Base-by-base conservation (phyloP, 1,140 invertebrate species). In the Scylla paramamosain region DNA sequence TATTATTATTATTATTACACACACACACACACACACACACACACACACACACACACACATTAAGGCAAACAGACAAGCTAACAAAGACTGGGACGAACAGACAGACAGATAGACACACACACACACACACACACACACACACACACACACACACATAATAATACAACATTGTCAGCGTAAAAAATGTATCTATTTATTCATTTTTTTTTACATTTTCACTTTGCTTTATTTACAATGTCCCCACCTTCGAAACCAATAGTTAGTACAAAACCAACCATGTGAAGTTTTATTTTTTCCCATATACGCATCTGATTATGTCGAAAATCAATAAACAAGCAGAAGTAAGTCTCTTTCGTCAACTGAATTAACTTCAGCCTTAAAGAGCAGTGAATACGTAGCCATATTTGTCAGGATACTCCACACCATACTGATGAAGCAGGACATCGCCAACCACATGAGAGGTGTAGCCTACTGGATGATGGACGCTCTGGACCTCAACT, bases 311-410 rank as follows among this genome's bases (percentile, higher is more conserved):
- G 45, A 20, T 88, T 20, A 28, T 32, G 86, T 88, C 45, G 25
- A 39, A n/a, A 88, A 4, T 45, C 16, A 8, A 20, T 59, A 12
- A 59, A 20, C 31, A 88, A 29, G 12, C 28, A 8, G 86, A 32
- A n/a, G 39, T 16, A 67, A 16, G 67, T 29, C 89, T 12, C 67
- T 52, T 31, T 28, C 2, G 3, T 25, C 25, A 32, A 25, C 32
- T 89, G 14, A 16, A 46, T 82, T 10, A 16, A 48, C 12, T 77
- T 84, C 39, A 92, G 46, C 52, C 67, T 14, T 86, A 28, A 45
- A 95, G 20, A 87, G 94, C 94, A 82, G 94, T 91, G 88, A 94
- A 96, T 0, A 87, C 92, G 45, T 96, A 96, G 32, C 95, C 95
- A 86, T 67, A 93, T 59, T 96, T 96, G 16, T 77, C 46, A 7